Evolutionary conservation across 2,797 vertebrate genomes (phyloP).

Genomic region (Erpetoichthys calabaricus): DNA sequence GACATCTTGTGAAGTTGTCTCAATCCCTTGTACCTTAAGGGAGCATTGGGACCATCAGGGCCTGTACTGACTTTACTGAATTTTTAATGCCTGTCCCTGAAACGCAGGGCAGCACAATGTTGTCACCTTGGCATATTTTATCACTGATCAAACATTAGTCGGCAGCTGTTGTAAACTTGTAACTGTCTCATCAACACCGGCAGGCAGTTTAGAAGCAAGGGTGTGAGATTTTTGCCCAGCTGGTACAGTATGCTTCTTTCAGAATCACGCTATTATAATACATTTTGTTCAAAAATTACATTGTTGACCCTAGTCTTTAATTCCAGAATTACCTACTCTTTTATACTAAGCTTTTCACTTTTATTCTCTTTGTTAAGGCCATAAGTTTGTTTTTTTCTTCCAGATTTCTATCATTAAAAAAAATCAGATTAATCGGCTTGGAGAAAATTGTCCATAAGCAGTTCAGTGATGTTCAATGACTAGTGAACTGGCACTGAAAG

Average conservation of each 20-base stretch:
- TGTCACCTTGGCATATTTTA: constrained; percentile 90
- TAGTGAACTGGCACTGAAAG: too few relatives aligned
- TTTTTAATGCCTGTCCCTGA: constrained; percentile 79
- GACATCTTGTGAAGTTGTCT: constrained; percentile 77
- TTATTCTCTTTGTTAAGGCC: too few relatives aligned
- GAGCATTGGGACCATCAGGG: constrained; percentile 63
- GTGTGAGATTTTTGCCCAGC: constrained; percentile 51
- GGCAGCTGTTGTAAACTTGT: constrained; percentile 78
- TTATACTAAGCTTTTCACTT: too few relatives aligned
- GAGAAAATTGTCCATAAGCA: too few relatives aligned
- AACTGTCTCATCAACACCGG: constrained; percentile 61
- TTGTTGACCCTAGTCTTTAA: too few relatives aligned
- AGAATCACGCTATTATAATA: too few relatives aligned
- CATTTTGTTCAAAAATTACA: too few relatives aligned
- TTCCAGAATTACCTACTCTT: too few relatives aligned
- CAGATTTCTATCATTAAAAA: too few relatives aligned
- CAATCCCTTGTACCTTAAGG: constrained; percentile 57
- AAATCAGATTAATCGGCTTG: too few relatives aligned
- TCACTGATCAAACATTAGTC: constrained; percentile 89
- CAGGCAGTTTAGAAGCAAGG: constrained; percentile 50
- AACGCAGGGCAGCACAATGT: constrained; percentile 74
- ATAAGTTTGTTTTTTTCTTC: too few relatives aligned
- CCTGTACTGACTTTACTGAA: constrained; percentile 60
- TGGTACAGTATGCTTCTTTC: constrained; percentile 19
- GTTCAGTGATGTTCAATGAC: too few relatives aligned